Percentiles rank a stretch among this genome's conserved stretches.
phyloP scores from a whole-genome alignment of 2,797 vertebrate genomes.

The Scomberomorus guttatus region DNA sequence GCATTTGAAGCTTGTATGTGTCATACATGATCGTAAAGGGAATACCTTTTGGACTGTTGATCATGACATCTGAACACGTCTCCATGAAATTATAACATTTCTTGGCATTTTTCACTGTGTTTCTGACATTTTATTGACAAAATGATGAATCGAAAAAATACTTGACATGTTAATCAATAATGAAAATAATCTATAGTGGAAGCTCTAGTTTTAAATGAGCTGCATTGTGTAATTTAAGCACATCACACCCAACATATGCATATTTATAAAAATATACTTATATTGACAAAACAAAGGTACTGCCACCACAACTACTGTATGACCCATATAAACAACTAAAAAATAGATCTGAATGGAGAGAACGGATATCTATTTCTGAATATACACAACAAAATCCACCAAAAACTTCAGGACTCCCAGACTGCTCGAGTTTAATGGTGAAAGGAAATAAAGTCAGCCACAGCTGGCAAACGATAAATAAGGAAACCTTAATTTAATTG shows the following conservation, averaged over 20 bases:
- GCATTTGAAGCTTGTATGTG: too few species aligned
- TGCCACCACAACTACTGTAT: not conserved
- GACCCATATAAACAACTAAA: not conserved
- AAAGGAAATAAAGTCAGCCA: not conserved
- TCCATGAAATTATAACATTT: too few species aligned
- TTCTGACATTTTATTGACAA: too few species aligned
- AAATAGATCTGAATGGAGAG: not conserved
- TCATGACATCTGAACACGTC: too few species aligned
- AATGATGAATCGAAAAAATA: too few species aligned
- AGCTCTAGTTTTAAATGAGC: not conserved
- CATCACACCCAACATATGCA: not conserved
- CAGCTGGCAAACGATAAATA: not conserved
- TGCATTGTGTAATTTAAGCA: not conserved
- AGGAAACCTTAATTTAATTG: slow-evolving; percentile 5
- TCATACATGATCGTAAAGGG: too few species aligned
- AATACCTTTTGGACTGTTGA: too few species aligned
- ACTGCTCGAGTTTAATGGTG: not conserved
- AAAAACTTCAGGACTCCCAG: not conserved
- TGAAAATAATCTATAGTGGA: too few species aligned
- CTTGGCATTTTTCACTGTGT: too few species aligned
- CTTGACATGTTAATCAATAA: too few species aligned
- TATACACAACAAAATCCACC: not conserved
- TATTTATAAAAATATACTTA: slow-evolving; percentile 1
- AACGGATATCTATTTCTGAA: not conserved
- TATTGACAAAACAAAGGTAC: not conserved